Evolutionary conservation across 1,140 invertebrate species (phyloP).

Genomic region (Nephotettix cincticeps): DNA sequence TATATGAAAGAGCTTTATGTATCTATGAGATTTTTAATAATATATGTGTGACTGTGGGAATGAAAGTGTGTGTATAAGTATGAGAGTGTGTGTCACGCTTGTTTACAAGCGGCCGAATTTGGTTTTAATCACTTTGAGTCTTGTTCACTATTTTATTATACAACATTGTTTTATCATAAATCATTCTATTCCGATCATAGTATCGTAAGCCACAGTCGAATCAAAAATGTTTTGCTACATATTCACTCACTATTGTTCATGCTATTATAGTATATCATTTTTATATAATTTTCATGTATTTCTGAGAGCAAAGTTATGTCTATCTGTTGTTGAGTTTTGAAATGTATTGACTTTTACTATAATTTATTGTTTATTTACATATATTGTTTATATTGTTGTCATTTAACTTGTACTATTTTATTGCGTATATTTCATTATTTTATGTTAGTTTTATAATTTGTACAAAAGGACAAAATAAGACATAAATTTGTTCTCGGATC

Average conservation of each 20-base stretch:
- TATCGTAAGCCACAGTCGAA: constrained; percentile 13
- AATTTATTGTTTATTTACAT: constrained; percentile 18
- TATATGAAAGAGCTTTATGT: constrained; percentile 28
- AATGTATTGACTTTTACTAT: background rate
- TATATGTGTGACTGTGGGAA: constrained; percentile 11
- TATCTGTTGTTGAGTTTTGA: constrained; percentile 2
- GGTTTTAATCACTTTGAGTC: constrained; percentile 26
- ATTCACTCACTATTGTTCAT: constrained; percentile 4
- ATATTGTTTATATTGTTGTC: constrained; percentile 15
- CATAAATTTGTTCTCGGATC: constrained; percentile 18
- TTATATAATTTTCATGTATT: background rate
- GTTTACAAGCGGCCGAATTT: background rate
- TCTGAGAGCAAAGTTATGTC: constrained; percentile 22
- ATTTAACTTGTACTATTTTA: constrained; percentile 16
- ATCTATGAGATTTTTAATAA: constrained; percentile 28
- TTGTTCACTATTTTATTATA: constrained; percentile 23
- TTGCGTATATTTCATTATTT: constrained; percentile 10
- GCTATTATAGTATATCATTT: background rate
- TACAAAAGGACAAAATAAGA: constrained; percentile 9
- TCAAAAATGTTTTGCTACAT: constrained; percentile 15
- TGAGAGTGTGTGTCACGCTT: background rate
- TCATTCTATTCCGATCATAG: constrained; percentile 15
- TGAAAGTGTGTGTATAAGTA: background rate
- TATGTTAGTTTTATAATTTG: constrained; percentile 9
- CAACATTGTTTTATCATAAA: constrained; percentile 16